These are phyloP conservation scores for Neoascia interrupta DNA, from an alignment of 2,888 invertebrate genomes.

Conservation along the genomic window DNA sequence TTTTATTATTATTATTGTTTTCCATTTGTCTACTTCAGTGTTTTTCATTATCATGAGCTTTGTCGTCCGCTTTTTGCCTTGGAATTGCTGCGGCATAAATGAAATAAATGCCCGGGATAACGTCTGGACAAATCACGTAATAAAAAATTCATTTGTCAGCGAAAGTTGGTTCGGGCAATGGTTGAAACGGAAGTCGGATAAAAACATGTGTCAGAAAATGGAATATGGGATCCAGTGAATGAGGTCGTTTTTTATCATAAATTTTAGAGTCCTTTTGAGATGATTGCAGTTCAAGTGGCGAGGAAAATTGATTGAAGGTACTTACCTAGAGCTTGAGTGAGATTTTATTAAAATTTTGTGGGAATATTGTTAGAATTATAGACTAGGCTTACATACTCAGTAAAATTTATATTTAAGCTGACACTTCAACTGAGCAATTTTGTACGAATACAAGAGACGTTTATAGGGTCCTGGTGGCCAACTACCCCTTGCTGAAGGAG, in stretches of 20 bases:
- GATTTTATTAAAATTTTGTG: too few relatives aligned
- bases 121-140: conserved; percentile 63
- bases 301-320: background rate
- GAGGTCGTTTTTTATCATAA: background rate
- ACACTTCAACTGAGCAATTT: too few relatives aligned
- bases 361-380: too few relatives aligned
- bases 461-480: too few relatives aligned
- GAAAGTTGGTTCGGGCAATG: conserved; percentile 50
- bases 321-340: too few relatives aligned
- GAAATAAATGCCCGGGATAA: conserved; percentile 61
- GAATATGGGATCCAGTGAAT: too few relatives aligned
- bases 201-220: conserved; percentile 24
- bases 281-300: conserved; percentile 15
- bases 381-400: too few relatives aligned
- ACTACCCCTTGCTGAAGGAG: too few relatives aligned
- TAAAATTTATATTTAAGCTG: too few relatives aligned
- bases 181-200: background rate
- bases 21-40: conserved; percentile 65
- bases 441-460: too few relatives aligned
- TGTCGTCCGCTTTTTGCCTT: too few relatives aligned
- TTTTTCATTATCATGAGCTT: conserved; percentile 62
- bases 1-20: conserved; percentile 61
- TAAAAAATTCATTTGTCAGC: conserved; percentile 67
- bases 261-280: background rate
- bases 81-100: conserved; percentile 56